phyloP scores from a whole-genome alignment of 2,888 invertebrate species.

The Leptopilina drosophilae region DNA sequence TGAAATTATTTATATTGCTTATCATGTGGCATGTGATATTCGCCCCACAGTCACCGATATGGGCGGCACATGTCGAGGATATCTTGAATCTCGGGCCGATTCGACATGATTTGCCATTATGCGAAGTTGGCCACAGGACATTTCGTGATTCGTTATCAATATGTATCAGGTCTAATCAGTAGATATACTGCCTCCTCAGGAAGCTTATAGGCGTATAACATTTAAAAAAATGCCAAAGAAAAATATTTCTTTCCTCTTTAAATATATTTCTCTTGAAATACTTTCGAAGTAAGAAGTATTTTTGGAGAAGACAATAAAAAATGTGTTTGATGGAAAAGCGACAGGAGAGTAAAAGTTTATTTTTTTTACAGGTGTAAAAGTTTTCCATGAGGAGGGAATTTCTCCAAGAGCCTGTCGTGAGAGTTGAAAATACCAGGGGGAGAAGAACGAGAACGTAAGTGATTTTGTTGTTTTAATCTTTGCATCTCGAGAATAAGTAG shows the following conservation, averaged over 20 bases:
- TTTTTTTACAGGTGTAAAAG: too few species aligned
- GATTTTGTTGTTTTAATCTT: conserved; percentile 13
- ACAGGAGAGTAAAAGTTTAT: too few species aligned
- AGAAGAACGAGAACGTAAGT: neutral
- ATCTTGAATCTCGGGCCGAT: conserved; percentile 26
- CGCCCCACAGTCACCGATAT: conserved; percentile 21
- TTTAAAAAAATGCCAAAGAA: neutral
- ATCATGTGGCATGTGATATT: conserved; percentile 13
- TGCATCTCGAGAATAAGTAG: conserved; percentile 9
- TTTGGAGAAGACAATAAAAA: too few species aligned
- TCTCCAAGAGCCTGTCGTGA: too few species aligned
- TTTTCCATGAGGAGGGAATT: too few species aligned
- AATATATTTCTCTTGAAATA: too few species aligned
- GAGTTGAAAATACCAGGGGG: too few species aligned
- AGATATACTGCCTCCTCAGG: neutral
- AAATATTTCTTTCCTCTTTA: neutral
- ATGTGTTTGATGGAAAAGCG: too few species aligned
- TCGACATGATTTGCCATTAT: conserved; percentile 40
- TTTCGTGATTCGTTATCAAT: conserved; percentile 30
- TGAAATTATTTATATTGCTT: conserved; percentile 23
- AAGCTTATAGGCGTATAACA: neutral
- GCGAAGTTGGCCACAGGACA: conserved; percentile 26
- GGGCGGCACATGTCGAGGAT: conserved; percentile 25
- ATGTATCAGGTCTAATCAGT: conserved; percentile 5
- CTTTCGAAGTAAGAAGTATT: too few species aligned